Evolutionary conservation across 2,888 invertebrate genomes (phyloP), one percentile per base, ranked within the genome.

Genomic region (Stictocephala bisonia): DNA sequence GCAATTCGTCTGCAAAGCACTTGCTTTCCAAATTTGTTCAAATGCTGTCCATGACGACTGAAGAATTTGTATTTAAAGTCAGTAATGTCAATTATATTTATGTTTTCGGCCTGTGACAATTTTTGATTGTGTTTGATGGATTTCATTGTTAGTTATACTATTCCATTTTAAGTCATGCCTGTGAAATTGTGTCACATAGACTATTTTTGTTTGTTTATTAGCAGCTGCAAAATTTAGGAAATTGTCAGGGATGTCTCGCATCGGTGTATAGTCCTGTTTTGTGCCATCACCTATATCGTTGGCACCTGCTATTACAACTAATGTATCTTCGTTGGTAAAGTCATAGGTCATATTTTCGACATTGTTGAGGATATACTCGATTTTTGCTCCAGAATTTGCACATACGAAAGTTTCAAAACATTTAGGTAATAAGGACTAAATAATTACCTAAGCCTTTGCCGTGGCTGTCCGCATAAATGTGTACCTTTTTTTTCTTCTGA

Each of bases 391-490:
- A 3, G 51, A 51, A 11, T 26, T 51, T 18, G 24, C 51, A 24
- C 51, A 51, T 1, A 26, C 26, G 27, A 24, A 51, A 2, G 51
- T 24, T 24, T 51, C 51, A 2, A 51, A 3, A n/a, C 27, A 26
- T 13, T 26, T 9, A 7, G 51, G 26, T 3, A 51, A n/a, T 26
- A 51, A 51, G 1, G 51, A n/a, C 6, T 6, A 51, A 11, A 3
- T 26, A 2, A 6, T 24, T 3, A 1, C 51, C 51, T n/a, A 24
- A 13, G 24, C 27, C 13, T 11, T 51, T 51, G n/a, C 51, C 24
- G 27, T 51, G 51, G 26, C 51, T 51, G 51, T 51, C 51, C 13
- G 51, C 24, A 13, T 26, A 51, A 24, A 51, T 20, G 27, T 51
- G n/a, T 6, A 51, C 26, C 26, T 51, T 51, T 6, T 3, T 50